These are phyloP conservation scores for Hypolimnas misippus DNA, from an alignment of 2,888 invertebrate species.

Conservation along the genomic window DNA sequence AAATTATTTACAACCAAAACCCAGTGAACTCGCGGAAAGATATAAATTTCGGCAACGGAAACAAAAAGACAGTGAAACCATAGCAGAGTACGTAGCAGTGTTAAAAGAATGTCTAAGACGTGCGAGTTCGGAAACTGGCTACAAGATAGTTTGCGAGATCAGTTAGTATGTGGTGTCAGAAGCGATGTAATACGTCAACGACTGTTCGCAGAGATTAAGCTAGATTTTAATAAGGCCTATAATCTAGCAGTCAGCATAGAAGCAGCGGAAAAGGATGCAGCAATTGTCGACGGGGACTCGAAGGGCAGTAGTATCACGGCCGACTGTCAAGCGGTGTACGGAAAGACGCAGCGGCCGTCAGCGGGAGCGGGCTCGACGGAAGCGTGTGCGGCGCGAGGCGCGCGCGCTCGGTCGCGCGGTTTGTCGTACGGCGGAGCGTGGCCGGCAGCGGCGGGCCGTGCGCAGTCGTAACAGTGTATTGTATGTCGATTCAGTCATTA, in stretches of 20 bases:
- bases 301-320: neutral
- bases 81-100: conserved; percentile 17
- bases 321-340: too few relatives aligned
- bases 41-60: conserved; percentile 23
- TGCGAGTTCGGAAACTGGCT: conserved; percentile 27
- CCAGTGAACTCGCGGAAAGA: conserved; percentile 23
- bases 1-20: conserved; percentile 28
- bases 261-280: conserved; percentile 37
- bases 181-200: conserved; percentile 32
- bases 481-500: too few relatives aligned
- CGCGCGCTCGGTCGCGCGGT: neutral
- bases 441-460: too few relatives aligned
- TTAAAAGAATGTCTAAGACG: conserved; percentile 25
- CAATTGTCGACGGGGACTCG: conserved; percentile 11
- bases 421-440: too few relatives aligned
- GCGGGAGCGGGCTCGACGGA: neutral
- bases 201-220: conserved; percentile 28
- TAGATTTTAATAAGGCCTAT: conserved; percentile 31
- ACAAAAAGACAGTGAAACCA: conserved; percentile 14
- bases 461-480: too few relatives aligned
- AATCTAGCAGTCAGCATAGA: conserved; percentile 34
- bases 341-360: neutral
- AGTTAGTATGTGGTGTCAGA: conserved; percentile 30
- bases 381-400: neutral
- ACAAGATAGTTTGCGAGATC: conserved; percentile 33